Conservation (phyloP, 2,888 invertebrate species). For the Dasysyrphus albostriatus region DNA sequence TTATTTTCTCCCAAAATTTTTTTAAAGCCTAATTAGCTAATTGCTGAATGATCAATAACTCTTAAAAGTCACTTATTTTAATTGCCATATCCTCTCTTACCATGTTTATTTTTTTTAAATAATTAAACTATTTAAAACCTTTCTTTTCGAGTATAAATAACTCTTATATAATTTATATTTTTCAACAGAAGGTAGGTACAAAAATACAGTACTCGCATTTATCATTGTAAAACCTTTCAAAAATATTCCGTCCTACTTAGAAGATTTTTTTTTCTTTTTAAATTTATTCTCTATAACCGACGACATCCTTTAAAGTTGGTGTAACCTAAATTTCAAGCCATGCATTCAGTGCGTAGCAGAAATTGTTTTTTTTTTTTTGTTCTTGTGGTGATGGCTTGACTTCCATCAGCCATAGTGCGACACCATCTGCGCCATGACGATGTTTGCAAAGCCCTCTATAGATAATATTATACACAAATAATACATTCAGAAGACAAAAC, state of each 20-base stretch:
- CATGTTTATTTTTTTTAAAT: no score
- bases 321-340: conserved; percentile 15
- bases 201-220: neutral
- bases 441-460: neutral
- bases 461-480: neutral
- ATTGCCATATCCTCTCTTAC: no score
- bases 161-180: neutral
- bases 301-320: neutral
- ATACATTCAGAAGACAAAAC: conserved; percentile 2
- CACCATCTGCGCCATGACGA: conserved; percentile 6
- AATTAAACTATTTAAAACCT: no score
- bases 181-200: neutral
- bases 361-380: neutral
- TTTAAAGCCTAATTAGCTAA: no score
- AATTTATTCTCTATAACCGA: neutral
- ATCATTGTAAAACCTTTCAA: neutral
- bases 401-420: conserved; percentile 25
- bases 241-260: neutral
- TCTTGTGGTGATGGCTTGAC: conserved; percentile 26
- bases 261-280: neutral
- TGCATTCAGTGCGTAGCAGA: conserved; percentile 43
- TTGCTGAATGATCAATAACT: no score
- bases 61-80: no score
- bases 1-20: no score
- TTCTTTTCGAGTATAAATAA: no score